These are phyloP conservation scores for Marronus borbonicus DNA, from an alignment of 2,888 invertebrate species.

Conservation along the genomic window DNA sequence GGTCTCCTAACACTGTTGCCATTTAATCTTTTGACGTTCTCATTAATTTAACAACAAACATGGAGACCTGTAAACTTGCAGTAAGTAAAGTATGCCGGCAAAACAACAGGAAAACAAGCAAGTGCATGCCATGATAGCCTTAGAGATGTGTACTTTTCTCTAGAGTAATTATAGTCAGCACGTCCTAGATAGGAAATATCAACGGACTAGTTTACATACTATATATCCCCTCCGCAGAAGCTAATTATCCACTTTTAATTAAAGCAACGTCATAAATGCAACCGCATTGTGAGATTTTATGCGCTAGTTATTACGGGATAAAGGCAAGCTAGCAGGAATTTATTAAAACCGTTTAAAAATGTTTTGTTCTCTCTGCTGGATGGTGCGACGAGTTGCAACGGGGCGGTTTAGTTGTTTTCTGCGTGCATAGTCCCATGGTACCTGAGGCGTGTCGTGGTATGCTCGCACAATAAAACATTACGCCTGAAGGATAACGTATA, in stretches of 20 bases:
- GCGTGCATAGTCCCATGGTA: no score
- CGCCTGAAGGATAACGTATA: no score
- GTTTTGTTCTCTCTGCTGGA: background rate
- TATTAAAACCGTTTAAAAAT: conserved; percentile 7
- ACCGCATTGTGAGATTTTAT: conserved; percentile 21
- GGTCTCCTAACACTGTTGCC: no score
- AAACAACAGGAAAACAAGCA: background rate
- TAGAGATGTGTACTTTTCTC: background rate
- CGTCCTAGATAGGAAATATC: background rate
- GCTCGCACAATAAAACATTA: no score
- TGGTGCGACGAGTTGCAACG: no score
- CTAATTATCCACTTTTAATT: conserved; percentile 29
- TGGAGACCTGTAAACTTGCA: no score
- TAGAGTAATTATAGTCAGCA: background rate
- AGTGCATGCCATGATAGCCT: background rate
- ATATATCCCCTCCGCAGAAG: background rate
- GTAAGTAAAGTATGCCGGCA: no score
- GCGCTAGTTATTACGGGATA: conserved; percentile 4
- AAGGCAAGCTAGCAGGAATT: background rate
- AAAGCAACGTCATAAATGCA: conserved; percentile 14
- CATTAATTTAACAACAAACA: no score
- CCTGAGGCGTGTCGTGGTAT: no score
- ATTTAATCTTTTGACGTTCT: no score
- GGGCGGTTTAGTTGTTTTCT: no score
- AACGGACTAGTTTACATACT: background rate